Percentiles rank a stretch among this genome's conserved stretches.
Evolutionary conservation across 1,140 invertebrate genomes (phyloP).

Genomic region (Thalassaphorura encarpata): DNA sequence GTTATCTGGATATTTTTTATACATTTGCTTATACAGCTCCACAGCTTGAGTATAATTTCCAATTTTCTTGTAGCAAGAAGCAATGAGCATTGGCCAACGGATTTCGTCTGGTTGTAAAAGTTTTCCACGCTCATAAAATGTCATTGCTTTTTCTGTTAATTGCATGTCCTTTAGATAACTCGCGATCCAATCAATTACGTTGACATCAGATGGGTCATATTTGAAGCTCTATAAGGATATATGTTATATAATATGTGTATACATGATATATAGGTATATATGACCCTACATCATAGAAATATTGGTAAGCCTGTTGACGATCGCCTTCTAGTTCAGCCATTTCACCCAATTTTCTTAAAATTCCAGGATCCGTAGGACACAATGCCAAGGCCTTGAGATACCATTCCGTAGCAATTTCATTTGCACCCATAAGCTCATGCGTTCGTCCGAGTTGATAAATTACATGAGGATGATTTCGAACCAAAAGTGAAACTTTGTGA

Average conservation of each 20-base stretch:
- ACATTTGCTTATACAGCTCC: conserved; percentile 55
- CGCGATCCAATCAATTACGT: conserved; percentile 82
- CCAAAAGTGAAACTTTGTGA: conserved; percentile 66
- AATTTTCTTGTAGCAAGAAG: conserved; percentile 66
- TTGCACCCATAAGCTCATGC: conserved; percentile 62
- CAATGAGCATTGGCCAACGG: conserved; percentile 74
- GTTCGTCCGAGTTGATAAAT: conserved; percentile 75
- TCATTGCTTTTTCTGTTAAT: conserved; percentile 77
- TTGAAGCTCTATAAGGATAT: conserved; percentile 57
- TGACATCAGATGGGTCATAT: conserved; percentile 78
- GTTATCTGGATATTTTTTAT: conserved; percentile 26
- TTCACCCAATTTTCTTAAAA: conserved; percentile 71
- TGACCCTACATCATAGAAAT: conserved; percentile 68
- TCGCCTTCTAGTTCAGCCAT: conserved; percentile 76
- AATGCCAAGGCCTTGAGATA: conserved; percentile 77
- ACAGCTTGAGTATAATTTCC: conserved; percentile 77
- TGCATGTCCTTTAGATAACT: conserved; percentile 85
- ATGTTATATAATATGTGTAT: not conserved
- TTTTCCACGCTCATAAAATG: conserved; percentile 77
- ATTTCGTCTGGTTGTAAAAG: conserved; percentile 75
- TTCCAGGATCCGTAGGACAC: conserved; percentile 69
- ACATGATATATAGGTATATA: not conserved
- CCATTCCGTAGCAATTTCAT: conserved; percentile 66
- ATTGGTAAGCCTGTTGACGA: conserved; percentile 84
- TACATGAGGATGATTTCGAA: conserved; percentile 69